Evolutionary conservation across 2,113 vertebrate species (phyloP), one percentile per base, ranked within the genome.

Genomic region (Grallaria varia): DNA sequence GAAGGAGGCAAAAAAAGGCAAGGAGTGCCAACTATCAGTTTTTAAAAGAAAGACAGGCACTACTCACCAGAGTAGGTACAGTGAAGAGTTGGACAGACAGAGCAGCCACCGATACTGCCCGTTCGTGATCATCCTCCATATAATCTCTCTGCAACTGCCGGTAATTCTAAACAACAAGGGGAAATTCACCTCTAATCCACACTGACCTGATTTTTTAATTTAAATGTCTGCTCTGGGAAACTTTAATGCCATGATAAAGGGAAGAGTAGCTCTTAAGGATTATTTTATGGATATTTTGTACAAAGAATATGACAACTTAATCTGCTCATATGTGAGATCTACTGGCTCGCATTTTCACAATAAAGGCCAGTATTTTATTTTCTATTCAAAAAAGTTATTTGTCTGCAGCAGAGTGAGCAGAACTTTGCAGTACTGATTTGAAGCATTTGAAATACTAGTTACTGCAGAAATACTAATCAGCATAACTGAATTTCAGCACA

Each of bases 51-150:
- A 98, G 96, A 90, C 95, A 95, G 81, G 95, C 95, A 94, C 98
- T 98, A 99, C 99, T 99, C 99, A 99, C 99, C 99, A 99, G 97
- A 94, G 99, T 99, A 80, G 99, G 99, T 92, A 99, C 99, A 71
- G 99, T 99, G 99, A 99, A 99, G 98, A 99, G 98, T 98, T 99
- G 99, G 93, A 99, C 99, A 97, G 99, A 99, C 97, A 99, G 98
- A 97, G 99, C 99, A 94, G 99, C 99, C 98, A 99, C 99, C 97
- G 99, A 99, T 97, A 99, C 99, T 98, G 99, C 98, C 96, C 99
- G 98, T 96, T 99, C 99, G 96, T 99, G 99, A 98, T 99, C 99
- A 96, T 99, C 99, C 98, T 99, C 99, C 99, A 99, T 99, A 98
- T 99, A 99, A 98, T 99, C 99, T 98, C 98, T 99, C 99, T 99